Evolutionary conservation across 2,797 vertebrate species (phyloP).

Genomic region (Argentina silus): DNA sequence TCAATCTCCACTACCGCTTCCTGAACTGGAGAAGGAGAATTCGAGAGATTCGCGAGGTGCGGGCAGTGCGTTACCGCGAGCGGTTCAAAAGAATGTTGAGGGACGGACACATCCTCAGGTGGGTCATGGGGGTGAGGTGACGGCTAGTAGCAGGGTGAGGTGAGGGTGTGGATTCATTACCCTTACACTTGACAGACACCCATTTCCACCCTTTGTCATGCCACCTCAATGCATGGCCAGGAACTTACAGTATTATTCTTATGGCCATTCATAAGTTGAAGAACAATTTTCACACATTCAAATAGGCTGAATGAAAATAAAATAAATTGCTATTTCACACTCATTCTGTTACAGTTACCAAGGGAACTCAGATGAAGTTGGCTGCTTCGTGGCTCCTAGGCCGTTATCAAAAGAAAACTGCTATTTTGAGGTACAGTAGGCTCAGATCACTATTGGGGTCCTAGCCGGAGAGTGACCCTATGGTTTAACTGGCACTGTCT

Average conservation of each 20-base stretch:
- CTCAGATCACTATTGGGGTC: not conserved
- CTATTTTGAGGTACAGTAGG: constrained; percentile 91
- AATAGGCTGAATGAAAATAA: no score
- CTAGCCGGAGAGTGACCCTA: no score
- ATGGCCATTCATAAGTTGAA: no score
- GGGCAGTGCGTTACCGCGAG: constrained; percentile 88
- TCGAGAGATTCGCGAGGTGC: constrained; percentile 89
- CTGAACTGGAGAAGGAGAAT: constrained; percentile 92
- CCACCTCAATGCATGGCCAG: no score
- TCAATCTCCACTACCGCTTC: constrained; percentile 95
- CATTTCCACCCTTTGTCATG: no score
- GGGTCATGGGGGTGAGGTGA: not conserved
- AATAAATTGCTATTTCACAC: no score
- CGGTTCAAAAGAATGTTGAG: constrained; percentile 89
- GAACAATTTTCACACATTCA: no score
- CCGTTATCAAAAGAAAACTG: constrained; percentile 90
- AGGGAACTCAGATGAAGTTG: constrained; percentile 95
- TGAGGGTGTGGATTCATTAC: no score
- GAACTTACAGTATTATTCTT: no score
- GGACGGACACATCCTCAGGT: constrained; percentile 92
- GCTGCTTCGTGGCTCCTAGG: constrained; percentile 91
- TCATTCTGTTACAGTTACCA: constrained; percentile 83
- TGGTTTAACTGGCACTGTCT: no score
- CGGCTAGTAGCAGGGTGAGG: not conserved
- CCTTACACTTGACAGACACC: no score